Evolutionary conservation across 2,113 vertebrate species (phyloP).

Genomic region (Alexandromys fortis): DNA sequence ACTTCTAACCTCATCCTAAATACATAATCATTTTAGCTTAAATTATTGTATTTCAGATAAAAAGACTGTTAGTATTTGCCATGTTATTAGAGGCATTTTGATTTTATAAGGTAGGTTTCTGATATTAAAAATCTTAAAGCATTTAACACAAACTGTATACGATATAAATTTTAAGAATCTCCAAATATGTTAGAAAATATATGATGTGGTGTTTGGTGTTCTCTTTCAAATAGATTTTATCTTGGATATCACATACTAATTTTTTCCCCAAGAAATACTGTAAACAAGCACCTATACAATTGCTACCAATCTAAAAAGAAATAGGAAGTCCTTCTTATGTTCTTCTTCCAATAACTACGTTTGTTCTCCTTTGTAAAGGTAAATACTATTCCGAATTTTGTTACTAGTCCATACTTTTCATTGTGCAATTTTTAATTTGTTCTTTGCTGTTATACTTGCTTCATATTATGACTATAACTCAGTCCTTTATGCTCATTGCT

Average conservation of each 20-base stretch:
- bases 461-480: background rate
- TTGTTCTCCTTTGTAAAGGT: background rate
- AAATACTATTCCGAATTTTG: background rate
- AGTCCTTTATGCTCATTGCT: background rate
- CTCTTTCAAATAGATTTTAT: background rate
- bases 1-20: background rate
- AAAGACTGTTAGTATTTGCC: background rate
- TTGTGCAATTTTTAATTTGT: background rate
- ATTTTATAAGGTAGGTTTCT: background rate
- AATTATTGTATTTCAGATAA: background rate
- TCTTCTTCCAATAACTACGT: background rate
- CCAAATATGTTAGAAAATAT: background rate
- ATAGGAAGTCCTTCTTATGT: background rate
- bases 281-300: background rate
- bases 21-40: background rate
- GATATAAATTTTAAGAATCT: background rate
- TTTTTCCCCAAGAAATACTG: background rate
- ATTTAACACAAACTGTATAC: background rate
- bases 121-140: background rate
- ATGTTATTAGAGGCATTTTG: background rate
- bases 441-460: background rate
- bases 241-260: background rate
- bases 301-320: background rate
- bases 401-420: background rate
- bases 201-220: background rate